Percentiles rank a stretch among this genome's conserved stretches.
Evolutionary conservation across 1,140 invertebrate genomes (phyloP).

Genomic region (Trypoxylus dichotomus): DNA sequence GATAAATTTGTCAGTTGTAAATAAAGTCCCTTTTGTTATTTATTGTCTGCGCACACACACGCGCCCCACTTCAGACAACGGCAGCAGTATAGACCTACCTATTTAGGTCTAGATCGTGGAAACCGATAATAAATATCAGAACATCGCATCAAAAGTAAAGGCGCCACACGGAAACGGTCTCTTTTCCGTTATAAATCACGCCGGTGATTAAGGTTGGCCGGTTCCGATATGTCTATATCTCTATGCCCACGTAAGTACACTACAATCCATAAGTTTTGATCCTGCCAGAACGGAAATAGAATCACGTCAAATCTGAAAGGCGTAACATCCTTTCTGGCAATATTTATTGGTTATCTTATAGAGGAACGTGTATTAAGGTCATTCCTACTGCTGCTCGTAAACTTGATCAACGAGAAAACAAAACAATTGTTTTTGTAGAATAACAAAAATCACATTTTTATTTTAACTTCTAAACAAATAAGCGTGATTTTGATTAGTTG

Average conservation of each 20-base stretch:
- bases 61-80: background rate
- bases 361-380: too few species aligned
- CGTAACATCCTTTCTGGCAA: too few species aligned
- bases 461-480: too few species aligned
- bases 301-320: background rate
- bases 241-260: background rate
- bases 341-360: too few species aligned
- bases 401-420: too few species aligned
- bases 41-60: constrained; percentile 5
- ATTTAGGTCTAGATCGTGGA: constrained; percentile 23
- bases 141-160: constrained; percentile 22
- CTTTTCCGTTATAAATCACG: constrained; percentile 25
- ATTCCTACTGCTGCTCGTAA: too few species aligned
- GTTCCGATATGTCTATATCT: constrained; percentile 20
- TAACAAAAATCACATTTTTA: too few species aligned
- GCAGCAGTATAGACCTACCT: constrained; percentile 2
- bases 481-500: too few species aligned
- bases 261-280: background rate
- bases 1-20: constrained; percentile 25
- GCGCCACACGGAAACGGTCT: constrained; percentile 21
- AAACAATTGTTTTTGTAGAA: too few species aligned
- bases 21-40: constrained; percentile 25
- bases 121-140: constrained; percentile 24
- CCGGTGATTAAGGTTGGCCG: constrained; percentile 16
- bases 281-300: background rate